Conservation (phyloP, 2,888 invertebrate genomes). For the Leptinotarsa tumamoca region DNA sequence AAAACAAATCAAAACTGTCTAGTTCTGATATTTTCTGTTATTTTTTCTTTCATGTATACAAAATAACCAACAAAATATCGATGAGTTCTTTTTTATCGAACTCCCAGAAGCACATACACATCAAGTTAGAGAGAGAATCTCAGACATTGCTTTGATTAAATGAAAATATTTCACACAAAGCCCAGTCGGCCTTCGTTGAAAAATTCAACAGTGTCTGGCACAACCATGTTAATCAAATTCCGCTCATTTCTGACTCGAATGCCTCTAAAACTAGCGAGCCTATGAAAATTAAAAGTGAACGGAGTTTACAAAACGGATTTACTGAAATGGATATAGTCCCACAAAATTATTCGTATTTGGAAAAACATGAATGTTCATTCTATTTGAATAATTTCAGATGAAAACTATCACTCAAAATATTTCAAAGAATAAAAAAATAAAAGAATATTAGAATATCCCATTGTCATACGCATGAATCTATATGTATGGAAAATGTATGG, state of each 20-base stretch:
- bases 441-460: no score
- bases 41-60: no score
- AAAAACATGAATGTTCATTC: not conserved
- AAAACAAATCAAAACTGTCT: no score
- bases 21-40: no score
- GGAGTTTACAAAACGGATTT: not conserved
- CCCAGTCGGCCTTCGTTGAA: not conserved
- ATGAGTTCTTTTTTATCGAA: not conserved
- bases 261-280: not conserved
- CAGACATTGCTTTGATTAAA: not conserved
- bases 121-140: not conserved
- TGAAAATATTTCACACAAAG: slow-evolving; percentile 5
- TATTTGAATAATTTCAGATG: no score
- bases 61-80: not conserved
- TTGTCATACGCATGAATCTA: no score
- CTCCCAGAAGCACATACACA: not conserved
- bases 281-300: slow-evolving; percentile 10
- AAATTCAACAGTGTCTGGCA: not conserved
- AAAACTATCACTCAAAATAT: no score
- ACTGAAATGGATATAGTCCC: not conserved
- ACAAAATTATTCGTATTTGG: not conserved
- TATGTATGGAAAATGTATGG: no score
- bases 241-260: not conserved
- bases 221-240: not conserved
- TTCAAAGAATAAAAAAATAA: no score